Evolutionary conservation across 2,797 vertebrate species (phyloP).

Genomic region (Karalla daura): DNA sequence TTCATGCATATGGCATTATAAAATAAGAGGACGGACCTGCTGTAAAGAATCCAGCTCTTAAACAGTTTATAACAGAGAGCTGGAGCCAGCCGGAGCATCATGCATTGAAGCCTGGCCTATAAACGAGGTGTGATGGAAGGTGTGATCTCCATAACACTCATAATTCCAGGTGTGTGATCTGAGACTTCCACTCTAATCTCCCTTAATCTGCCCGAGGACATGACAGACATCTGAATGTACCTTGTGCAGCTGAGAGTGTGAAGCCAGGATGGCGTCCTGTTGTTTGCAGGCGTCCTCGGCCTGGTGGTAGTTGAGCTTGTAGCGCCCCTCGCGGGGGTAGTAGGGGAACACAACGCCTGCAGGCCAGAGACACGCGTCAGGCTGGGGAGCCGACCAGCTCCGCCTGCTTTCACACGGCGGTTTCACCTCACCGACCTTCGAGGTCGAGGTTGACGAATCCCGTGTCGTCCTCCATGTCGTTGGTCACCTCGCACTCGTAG

Average conservation of each 20-base stretch:
- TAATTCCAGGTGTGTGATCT: background rate
- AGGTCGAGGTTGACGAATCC: slow-evolving; percentile 95
- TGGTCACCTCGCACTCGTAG: slow-evolving; percentile 96
- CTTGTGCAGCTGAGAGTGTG: slow-evolving; percentile 91
- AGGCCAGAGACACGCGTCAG: slow-evolving; percentile 16
- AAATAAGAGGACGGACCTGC: slow-evolving; percentile 6
- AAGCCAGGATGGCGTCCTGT: slow-evolving; percentile 94
- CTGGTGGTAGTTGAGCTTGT: slow-evolving; percentile 92
- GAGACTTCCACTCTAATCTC: background rate
- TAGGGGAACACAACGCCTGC: slow-evolving; percentile 96
- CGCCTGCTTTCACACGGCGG: no score
- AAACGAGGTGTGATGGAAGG: background rate
- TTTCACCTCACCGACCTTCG: slow-evolving; percentile 93
- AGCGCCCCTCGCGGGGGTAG: slow-evolving; percentile 91
- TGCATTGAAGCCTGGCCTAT: background rate
- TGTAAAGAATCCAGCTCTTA: slow-evolving; percentile 27
- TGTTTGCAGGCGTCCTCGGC: slow-evolving; percentile 88
- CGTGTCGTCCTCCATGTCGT: slow-evolving; percentile 93
- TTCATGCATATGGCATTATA: slow-evolving; percentile 28
- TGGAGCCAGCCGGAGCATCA: background rate
- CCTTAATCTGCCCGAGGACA: background rate
- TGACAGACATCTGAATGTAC: slow-evolving; percentile 16
- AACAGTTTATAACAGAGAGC: slow-evolving; percentile 12
- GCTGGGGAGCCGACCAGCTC: no score
- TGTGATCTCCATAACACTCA: background rate